A percentile compares a stretch with the other conserved stretches of the same genome.
Evolutionary conservation across 2,797 vertebrate species (phyloP).

Genomic region (Manis crassicaudata): DNA sequence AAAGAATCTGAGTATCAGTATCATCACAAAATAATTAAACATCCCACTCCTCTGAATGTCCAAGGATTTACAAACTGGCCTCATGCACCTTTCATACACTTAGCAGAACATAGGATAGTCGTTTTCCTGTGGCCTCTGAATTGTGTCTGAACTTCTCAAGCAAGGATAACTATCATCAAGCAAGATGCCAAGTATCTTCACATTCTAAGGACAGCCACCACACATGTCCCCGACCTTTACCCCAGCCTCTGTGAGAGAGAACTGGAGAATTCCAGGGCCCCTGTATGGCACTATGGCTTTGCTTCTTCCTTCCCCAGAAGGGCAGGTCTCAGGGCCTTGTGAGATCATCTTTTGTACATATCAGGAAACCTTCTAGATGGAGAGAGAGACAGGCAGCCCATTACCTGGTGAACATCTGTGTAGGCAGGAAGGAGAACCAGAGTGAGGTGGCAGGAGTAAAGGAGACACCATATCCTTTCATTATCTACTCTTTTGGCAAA

Average conservation of each 20-base stretch:
- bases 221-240: background rate
- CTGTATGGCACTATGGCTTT: background rate
- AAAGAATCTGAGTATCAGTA: constrained; percentile 20
- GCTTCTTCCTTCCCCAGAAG: background rate
- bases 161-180: background rate
- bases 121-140: background rate
- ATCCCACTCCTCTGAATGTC: background rate
- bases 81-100: background rate
- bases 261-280: background rate
- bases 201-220: background rate
- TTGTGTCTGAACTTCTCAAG: background rate
- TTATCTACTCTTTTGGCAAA: background rate
- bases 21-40: constrained; percentile 36
- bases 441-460: background rate
- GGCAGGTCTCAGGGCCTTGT: background rate
- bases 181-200: background rate
- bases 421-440: background rate
- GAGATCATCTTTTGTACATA: background rate
- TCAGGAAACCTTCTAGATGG: background rate
- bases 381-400: background rate
- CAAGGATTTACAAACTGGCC: background rate
- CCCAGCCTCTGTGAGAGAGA: background rate
- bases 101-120: background rate
- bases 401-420: background rate
- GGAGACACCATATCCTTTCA: background rate